These are phyloP conservation scores for Drosophila barbarae DNA, from an alignment of 2,888 invertebrate genomes.

Conservation along the genomic window DNA sequence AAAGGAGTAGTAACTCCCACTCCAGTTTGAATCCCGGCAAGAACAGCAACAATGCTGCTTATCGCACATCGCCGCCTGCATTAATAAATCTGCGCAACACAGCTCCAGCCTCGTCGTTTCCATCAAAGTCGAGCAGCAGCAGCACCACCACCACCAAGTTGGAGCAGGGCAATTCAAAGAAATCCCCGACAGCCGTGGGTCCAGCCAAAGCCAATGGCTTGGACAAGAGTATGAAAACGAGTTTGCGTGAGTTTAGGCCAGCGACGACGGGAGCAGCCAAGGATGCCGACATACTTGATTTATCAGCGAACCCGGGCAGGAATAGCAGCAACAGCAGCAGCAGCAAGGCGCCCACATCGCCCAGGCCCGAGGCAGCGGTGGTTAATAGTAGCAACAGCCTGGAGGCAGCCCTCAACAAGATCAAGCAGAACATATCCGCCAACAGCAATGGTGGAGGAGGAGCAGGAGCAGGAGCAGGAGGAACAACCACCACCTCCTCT, in stretches of 20 bases:
- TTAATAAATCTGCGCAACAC: slow-evolving; percentile 74
- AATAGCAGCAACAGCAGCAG: slow-evolving; percentile 32
- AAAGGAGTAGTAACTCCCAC: slow-evolving; percentile 41
- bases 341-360: slow-evolving; percentile 50
- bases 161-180: slow-evolving; percentile 51
- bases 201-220: slow-evolving; percentile 54
- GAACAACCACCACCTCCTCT: slow-evolving; percentile 4
- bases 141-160: slow-evolving; percentile 5
- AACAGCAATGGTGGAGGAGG: slow-evolving; percentile 51
- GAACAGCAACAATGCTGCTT: slow-evolving; percentile 53
- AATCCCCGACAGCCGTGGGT: slow-evolving; percentile 40
- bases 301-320: slow-evolving; percentile 77
- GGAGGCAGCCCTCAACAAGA: slow-evolving; percentile 78
- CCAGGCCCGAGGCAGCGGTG: slow-evolving; percentile 20
- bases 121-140: slow-evolving; percentile 52
- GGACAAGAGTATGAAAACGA: slow-evolving; percentile 65
- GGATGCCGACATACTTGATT: slow-evolving; percentile 81
- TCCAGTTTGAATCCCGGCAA: slow-evolving; percentile 20
- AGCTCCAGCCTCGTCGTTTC: slow-evolving; percentile 50
- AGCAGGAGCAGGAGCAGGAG: slow-evolving; percentile 6
- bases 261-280: slow-evolving; percentile 49
- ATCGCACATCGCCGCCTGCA: slow-evolving; percentile 73
- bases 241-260: slow-evolving; percentile 76
- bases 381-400: slow-evolving; percentile 61
- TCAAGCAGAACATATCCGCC: slow-evolving; percentile 77